Percentiles rank a stretch among this genome's conserved stretches.
Conservation (phyloP, 1,140 invertebrate genomes). For the Bombus soroeensis region DNA sequence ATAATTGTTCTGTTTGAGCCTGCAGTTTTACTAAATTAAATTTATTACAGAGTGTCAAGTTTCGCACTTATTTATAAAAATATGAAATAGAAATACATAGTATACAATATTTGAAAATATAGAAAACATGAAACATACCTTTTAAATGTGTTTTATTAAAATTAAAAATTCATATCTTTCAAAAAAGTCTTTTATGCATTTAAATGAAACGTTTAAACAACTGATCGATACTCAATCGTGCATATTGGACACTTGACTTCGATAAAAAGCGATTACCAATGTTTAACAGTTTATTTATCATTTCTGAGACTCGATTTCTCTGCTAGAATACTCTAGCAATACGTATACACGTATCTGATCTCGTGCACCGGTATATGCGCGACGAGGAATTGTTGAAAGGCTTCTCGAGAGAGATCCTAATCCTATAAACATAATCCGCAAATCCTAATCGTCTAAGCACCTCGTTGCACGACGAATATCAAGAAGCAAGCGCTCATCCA, state of each 20-base stretch:
- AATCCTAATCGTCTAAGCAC: constrained; percentile 20
- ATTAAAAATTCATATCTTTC: not conserved
- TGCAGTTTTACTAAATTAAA: not conserved
- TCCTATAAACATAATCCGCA: constrained; percentile 21
- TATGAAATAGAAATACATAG: not conserved
- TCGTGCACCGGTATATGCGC: not conserved
- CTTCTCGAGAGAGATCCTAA: constrained; percentile 14
- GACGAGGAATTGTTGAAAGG: constrained; percentile 17
- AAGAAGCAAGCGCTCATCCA: constrained; percentile 18
- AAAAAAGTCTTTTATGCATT: no score
- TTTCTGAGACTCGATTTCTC: not conserved
- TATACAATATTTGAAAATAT: no score
- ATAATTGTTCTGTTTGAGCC: not conserved
- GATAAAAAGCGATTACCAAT: not conserved
- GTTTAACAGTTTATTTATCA: not conserved
- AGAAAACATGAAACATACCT: not conserved
- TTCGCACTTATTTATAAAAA: not conserved
- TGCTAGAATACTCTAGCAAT: no score
- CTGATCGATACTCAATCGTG: no score
- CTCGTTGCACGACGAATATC: constrained; percentile 16
- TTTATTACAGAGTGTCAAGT: not conserved
- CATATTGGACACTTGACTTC: not conserved
- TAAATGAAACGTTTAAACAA: no score
- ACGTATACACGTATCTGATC: not conserved
- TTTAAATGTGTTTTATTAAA: no score